phyloP scores from a whole-genome alignment of 2,113 vertebrate genomes.

The Syngnathus scovelli region DNA sequence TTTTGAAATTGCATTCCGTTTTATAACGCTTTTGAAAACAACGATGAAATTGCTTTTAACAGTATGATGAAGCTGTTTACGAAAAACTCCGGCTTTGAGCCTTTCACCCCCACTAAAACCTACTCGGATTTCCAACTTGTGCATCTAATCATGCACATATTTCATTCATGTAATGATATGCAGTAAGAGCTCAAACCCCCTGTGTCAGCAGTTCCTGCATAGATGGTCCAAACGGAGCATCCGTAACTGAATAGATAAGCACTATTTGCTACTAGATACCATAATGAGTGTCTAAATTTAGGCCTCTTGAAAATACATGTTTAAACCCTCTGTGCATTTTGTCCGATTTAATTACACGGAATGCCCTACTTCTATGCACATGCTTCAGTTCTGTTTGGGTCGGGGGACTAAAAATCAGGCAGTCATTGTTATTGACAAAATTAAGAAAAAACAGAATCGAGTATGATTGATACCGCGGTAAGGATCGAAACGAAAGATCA shows the following conservation, averaged over 20 bases:
- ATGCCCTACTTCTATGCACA: slow-evolving; percentile 31
- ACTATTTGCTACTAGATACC: slow-evolving; percentile 30
- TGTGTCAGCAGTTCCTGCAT: slow-evolving; percentile 47
- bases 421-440: slow-evolving; percentile 39
- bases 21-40: not conserved
- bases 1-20: too few species aligned
- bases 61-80: slow-evolving; percentile 6
- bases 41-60: not conserved
- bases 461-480: slow-evolving; percentile 40
- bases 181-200: slow-evolving; percentile 40
- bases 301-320: slow-evolving; percentile 26
- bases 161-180: slow-evolving; percentile 68
- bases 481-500: slow-evolving; percentile 37
- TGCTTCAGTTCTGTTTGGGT: slow-evolving; percentile 6
- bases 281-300: slow-evolving; percentile 33
- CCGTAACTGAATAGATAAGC: slow-evolving; percentile 43
- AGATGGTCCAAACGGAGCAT: slow-evolving; percentile 37
- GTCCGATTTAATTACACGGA: slow-evolving; percentile 35
- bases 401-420: slow-evolving; percentile 8
- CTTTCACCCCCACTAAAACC: slow-evolving; percentile 32
- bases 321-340: slow-evolving; percentile 36
- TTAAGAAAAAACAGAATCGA: slow-evolving; percentile 33
- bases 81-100: slow-evolving; percentile 17
- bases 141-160: slow-evolving; percentile 57
- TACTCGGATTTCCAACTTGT: slow-evolving; percentile 57